phyloP scores from a whole-genome alignment of 2,113 vertebrate genomes.

The Microtus ochrogaster region DNA sequence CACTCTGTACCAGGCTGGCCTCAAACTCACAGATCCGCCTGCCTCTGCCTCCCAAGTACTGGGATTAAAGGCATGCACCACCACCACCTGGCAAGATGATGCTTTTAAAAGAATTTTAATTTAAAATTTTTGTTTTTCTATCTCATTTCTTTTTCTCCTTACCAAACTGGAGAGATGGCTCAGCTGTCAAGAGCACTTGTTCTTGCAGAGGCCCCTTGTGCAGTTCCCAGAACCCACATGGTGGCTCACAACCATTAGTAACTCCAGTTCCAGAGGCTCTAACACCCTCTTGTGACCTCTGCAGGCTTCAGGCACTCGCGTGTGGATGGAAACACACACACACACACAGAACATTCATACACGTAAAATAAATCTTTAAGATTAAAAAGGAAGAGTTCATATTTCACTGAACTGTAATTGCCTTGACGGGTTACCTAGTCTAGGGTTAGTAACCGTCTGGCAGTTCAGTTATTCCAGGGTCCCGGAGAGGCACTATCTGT shows the following conservation, averaged over 20 bases:
- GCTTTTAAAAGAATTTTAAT: conserved; percentile 10
- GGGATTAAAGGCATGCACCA: neutral
- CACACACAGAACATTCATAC: neutral
- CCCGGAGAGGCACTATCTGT: too few relatives aligned
- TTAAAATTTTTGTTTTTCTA: conserved; percentile 2
- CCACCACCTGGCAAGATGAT: neutral
- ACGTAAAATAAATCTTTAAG: neutral
- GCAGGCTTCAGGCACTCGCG: neutral
- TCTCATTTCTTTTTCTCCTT: conserved; percentile 1
- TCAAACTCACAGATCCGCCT: neutral
- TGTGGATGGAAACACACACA: neutral
- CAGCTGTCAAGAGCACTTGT: neutral
- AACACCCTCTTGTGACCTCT: neutral
- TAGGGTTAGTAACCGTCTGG: too few relatives aligned
- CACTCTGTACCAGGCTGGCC: neutral
- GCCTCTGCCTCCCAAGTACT: neutral
- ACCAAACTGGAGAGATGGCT: neutral
- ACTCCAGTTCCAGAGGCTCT: neutral
- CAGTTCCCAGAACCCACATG: neutral
- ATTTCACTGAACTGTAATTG: too few relatives aligned
- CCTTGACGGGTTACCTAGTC: too few relatives aligned
- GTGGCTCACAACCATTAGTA: too few relatives aligned
- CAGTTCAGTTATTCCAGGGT: too few relatives aligned
- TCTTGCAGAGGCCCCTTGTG: neutral
- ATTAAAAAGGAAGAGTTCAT: neutral